Evolutionary conservation across 2,797 vertebrate species (phyloP).

Genomic region (Phoeniculus purpureus): DNA sequence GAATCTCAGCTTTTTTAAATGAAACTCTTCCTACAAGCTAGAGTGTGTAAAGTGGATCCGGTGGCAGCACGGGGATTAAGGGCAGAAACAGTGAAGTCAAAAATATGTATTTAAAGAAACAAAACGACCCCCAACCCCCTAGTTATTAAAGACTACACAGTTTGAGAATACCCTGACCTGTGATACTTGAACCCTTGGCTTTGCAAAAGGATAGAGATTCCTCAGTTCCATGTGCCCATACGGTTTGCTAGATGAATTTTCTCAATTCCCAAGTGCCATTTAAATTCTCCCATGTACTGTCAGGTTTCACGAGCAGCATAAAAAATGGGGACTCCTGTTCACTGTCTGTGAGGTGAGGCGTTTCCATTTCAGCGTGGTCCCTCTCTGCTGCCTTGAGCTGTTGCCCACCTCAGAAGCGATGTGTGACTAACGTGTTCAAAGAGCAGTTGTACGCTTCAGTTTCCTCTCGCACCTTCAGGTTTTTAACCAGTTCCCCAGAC

Average conservation of each 20-base stretch:
- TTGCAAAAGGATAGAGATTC: not conserved
- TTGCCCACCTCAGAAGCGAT: not conserved
- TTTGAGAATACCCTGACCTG: not conserved
- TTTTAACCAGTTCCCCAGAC: not conserved
- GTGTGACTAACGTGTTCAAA: not conserved
- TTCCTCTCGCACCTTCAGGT: not conserved
- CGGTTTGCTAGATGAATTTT: not conserved
- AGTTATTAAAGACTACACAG: not conserved
- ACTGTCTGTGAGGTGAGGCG: not conserved
- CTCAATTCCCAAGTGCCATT: not conserved
- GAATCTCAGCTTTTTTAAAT: not conserved
- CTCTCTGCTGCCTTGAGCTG: not conserved
- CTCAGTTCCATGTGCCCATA: not conserved
- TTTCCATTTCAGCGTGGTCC: not conserved
- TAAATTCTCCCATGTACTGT: not conserved
- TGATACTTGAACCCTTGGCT: not conserved
- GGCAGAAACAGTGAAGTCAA: not conserved
- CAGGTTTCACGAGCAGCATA: not conserved
- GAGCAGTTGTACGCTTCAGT: rapidly evolving
- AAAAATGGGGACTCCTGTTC: not conserved
- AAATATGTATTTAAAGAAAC: not conserved
- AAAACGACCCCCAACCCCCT: not conserved
- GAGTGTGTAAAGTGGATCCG: not conserved
- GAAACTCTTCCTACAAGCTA: not conserved
- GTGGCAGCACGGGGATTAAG: not conserved